Evolutionary conservation across 2,113 vertebrate genomes (phyloP).

Genomic region (cattle (Bos taurus)): ARS-UCD2.0 NC_037352.1:2275001-2275500

Average conservation of each 20-base stretch:
- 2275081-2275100: background rate
- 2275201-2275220: background rate
- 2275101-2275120: background rate
- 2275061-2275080: background rate
- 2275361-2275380: background rate
- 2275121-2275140: background rate
- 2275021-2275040: background rate
- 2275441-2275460: background rate
- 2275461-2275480: background rate
- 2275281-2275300: background rate
- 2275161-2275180: background rate
- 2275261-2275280: background rate
- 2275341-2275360: background rate
- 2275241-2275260: background rate
- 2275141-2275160: constrained; percentile 11
- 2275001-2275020: background rate
- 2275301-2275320: background rate
- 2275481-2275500: background rate
- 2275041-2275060: background rate
- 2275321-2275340: background rate
- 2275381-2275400: too few relatives aligned
- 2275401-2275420: background rate
- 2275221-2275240: background rate
- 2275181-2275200: background rate
- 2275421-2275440: background rate